Percentiles rank a stretch among this genome's conserved stretches.
Conservation (phyloP, 2,113 vertebrate species). For the Spea bombifrons region DNA sequence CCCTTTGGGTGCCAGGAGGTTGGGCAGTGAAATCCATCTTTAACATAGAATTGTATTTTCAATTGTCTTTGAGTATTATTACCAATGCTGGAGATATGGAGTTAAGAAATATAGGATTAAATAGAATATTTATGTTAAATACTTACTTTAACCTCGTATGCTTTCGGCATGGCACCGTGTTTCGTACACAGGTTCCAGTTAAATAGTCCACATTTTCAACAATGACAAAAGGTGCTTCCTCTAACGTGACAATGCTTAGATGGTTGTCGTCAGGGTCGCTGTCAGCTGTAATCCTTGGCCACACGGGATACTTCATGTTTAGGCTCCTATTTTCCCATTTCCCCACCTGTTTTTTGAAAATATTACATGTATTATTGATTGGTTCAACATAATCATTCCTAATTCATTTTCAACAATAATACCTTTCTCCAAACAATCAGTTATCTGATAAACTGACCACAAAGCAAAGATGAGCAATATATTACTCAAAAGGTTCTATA, state of each 20-base stretch:
- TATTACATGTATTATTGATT: not conserved
- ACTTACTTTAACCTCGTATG: slow-evolving; percentile 90
- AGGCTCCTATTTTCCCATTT: slow-evolving; percentile 92
- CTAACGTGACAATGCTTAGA: slow-evolving; percentile 94
- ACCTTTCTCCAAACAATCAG: too few relatives aligned
- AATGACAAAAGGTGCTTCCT: slow-evolving; percentile 95
- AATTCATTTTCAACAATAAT: too few relatives aligned
- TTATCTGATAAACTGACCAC: not conserved
- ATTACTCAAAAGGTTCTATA: too few relatives aligned
- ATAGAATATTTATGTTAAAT: not conserved
- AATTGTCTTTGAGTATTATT: too few relatives aligned
- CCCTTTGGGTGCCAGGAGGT: too few relatives aligned
- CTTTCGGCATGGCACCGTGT: slow-evolving; percentile 93
- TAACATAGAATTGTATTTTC: too few relatives aligned
- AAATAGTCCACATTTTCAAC: slow-evolving; percentile 93
- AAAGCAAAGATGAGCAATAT: not conserved
- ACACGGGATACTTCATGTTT: slow-evolving; percentile 88
- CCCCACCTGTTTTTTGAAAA: slow-evolving; percentile 77
- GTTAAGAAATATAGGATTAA: too few relatives aligned
- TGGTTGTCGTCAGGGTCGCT: slow-evolving; percentile 91
- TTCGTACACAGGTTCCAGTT: slow-evolving; percentile 93
- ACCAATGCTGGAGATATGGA: too few relatives aligned
- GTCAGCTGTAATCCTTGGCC: slow-evolving; percentile 92
- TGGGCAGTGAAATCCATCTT: too few relatives aligned
- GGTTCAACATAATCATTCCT: not conserved